These are phyloP conservation scores for Parnassius orleans DNA, from an alignment of 2,888 invertebrate genomes.

Conservation along the genomic window DNA sequence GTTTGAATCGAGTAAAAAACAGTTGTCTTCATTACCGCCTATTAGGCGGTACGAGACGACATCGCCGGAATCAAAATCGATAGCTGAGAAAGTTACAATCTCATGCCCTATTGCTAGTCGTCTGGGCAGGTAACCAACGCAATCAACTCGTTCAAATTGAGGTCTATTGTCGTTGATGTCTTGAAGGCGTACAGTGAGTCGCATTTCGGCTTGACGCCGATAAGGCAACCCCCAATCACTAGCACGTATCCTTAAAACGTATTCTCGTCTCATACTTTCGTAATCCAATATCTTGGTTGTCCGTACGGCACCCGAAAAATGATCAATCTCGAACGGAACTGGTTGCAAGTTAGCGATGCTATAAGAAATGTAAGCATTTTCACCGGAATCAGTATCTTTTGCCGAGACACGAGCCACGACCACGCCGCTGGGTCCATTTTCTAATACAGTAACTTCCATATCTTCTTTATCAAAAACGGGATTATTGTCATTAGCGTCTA, in stretches of 20 bases:
- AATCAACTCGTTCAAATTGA: slow-evolving; percentile 92
- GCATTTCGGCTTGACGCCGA: slow-evolving; percentile 94
- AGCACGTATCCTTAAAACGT: slow-evolving; percentile 90
- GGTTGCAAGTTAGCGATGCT: slow-evolving; percentile 94
- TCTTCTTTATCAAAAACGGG: slow-evolving; percentile 90
- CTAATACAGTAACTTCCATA: slow-evolving; percentile 87
- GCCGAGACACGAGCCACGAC: slow-evolving; percentile 92
- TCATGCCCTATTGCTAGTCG: slow-evolving; percentile 89
- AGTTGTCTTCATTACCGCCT: slow-evolving; percentile 94
- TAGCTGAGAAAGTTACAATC: slow-evolving; percentile 93
- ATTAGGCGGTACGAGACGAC: slow-evolving; percentile 93
- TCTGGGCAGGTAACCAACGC: slow-evolving; percentile 90
- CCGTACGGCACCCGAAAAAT: slow-evolving; percentile 93
- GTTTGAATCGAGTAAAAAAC: slow-evolving; percentile 90
- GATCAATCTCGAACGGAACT: slow-evolving; percentile 97
- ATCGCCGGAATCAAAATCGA: slow-evolving; percentile 95
- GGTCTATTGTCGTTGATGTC: slow-evolving; percentile 97
- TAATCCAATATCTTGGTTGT: slow-evolving; percentile 92
- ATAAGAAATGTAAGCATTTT: slow-evolving; percentile 97
- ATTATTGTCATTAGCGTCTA: slow-evolving; percentile 97
- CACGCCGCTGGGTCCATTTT: slow-evolving; percentile 93
- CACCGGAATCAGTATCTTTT: slow-evolving; percentile 93
- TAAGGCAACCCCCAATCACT: slow-evolving; percentile 98
- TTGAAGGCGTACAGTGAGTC: slow-evolving; percentile 87
- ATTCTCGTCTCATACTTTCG: slow-evolving; percentile 93